Evolutionary conservation across 2,888 invertebrate genomes (phyloP), one percentile per base, ranked within the genome.

Genomic region (Steinernema carpocapsae): DNA sequence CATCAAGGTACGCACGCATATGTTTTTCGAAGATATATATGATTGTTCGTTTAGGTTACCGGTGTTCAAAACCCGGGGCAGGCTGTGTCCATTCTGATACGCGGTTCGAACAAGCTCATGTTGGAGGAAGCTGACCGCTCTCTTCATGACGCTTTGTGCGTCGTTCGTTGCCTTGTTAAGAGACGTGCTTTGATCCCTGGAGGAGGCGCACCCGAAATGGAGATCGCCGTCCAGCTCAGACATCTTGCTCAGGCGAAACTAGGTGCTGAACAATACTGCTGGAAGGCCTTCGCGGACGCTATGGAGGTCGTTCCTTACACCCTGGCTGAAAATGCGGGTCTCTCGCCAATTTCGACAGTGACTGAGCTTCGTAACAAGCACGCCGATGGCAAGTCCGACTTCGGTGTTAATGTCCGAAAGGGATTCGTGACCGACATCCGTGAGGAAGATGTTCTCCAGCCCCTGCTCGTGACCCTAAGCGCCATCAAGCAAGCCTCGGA

Each of bases 141-240:
- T 77, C 90, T 95, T 78, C 95, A 95, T 89, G 95, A 95, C 90
- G 95, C 95, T 42, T 90, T 94, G 12, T 94, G 93, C 86, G 95
- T 94, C 71, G 93, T 99, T 87, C 92, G 99, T 81, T 99, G 99
- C 89, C 91, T 99, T 83, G 97, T 99, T 3, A 94, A 95, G 85
- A 93, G 95, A 80, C 92, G 90, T 89, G 81, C 84, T 56, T 74
- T 87, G 14, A 76, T 86, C 14, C 85, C 86, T 48, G 87, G 85
- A 78, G 99, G 97, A 71, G 99, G 97, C 64, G 95, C 97, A 17
- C 96, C 97, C 3, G 99, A 99, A 90, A 96, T 94, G 78, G 95
- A 97, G 88, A 91, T 97, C 78, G 93, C 96, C 0, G 90, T 95
- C 42, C 92, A 92, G 76, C 90, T 99, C 73, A 92, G 93, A 7